These are phyloP conservation scores for Rotaria macrura DNA, from an alignment of 2,888 invertebrate genomes.

Conservation along the genomic window DNA sequence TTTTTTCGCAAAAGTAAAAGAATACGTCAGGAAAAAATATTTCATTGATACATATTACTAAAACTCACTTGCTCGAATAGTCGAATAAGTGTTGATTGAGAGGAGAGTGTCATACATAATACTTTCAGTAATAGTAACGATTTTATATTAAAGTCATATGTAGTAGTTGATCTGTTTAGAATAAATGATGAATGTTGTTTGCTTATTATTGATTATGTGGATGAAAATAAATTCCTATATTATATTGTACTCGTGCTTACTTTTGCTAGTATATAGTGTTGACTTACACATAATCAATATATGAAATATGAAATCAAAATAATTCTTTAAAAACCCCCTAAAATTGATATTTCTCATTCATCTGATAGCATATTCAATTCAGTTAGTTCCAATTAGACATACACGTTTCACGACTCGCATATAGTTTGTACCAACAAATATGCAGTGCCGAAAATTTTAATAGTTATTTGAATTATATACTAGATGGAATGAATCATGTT, in stretches of 20 bases:
- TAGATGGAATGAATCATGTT: slow-evolving; percentile 8
- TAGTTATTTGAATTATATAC: not conserved
- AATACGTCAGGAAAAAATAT: too few relatives aligned
- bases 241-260: not conserved
- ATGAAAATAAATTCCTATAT: not conserved
- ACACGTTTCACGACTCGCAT: not conserved
- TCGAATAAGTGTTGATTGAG: not conserved
- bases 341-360: not conserved
- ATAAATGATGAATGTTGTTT: too few relatives aligned
- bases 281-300: too few relatives aligned
- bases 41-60: too few relatives aligned
- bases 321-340: not conserved
- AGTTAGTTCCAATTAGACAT: not conserved
- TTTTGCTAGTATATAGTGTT: too few relatives aligned
- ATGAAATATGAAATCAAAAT: too few relatives aligned
- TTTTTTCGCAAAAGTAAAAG: not conserved
- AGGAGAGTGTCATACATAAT: too few relatives aligned
- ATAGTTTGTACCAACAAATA: not conserved
- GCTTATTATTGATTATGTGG: too few relatives aligned
- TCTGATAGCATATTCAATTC: not conserved
- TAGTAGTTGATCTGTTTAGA: too few relatives aligned
- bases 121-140: too few relatives aligned
- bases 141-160: too few relatives aligned
- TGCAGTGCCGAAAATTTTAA: not conserved
- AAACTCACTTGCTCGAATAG: not conserved